A percentile compares a stretch with the other conserved stretches of the same genome.
phyloP scores from a whole-genome alignment of 2,113 vertebrate species.

The Trochalopteron elliotii region DNA sequence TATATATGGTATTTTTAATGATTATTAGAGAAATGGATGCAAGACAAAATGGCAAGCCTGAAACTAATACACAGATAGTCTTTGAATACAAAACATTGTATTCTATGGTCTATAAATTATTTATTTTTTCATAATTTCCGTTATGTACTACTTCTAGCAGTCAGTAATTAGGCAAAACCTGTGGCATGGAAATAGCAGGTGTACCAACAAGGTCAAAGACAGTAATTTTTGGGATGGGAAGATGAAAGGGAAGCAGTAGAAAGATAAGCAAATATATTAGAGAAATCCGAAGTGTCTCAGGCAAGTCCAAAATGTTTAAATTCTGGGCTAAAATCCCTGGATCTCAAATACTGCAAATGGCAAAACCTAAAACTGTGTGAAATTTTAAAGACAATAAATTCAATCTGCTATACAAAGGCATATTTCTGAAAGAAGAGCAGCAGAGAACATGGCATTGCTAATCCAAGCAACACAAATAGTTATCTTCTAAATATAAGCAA shows the following conservation, averaged over 20 bases:
- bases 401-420: neutral
- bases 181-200: neutral
- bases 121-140: neutral
- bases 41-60: neutral
- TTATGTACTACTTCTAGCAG: neutral
- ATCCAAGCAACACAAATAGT: neutral
- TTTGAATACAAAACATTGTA: neutral
- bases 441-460: neutral
- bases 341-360: neutral
- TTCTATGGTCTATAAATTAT: neutral
- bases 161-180: neutral
- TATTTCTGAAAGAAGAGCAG: neutral
- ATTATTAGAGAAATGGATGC: neutral
- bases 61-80: neutral
- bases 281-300: neutral
- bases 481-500: neutral
- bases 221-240: neutral
- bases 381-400: neutral
- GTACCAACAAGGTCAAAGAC: neutral
- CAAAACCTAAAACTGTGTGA: neutral
- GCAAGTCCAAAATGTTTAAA: neutral
- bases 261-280: neutral
- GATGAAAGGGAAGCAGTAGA: neutral
- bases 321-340: neutral
- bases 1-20: neutral